Conservation (phyloP, 35 echinoderm and acorn worm genomes). For the Apostichopus californicus region DNA sequence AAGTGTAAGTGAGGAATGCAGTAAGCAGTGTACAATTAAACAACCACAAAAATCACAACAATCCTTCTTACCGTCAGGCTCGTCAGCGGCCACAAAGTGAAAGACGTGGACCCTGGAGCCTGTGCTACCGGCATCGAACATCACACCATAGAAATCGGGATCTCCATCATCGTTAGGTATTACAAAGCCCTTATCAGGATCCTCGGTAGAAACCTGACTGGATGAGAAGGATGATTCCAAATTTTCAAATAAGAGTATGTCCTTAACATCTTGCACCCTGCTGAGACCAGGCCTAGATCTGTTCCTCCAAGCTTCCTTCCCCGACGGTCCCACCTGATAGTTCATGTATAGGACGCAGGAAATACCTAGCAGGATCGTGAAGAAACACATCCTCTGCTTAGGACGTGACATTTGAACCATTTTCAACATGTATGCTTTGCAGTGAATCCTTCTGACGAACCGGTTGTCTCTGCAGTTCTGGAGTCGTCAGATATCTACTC, state of each 20-base stretch:
- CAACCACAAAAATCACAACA: neutral
- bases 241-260: neutral
- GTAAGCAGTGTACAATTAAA: too few species aligned
- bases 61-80: neutral
- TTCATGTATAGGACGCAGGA: slow-evolving; percentile 8
- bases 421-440: neutral
- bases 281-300: neutral
- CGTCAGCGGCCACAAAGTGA: slow-evolving; percentile 58
- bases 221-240: neutral
- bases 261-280: neutral
- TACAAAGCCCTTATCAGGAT: neutral
- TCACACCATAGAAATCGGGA: slow-evolving; percentile 88
- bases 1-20: too few species aligned
- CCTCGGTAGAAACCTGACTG: neutral
- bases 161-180: slow-evolving; percentile 14
- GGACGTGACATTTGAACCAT: slow-evolving; percentile 25
- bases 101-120: slow-evolving; percentile 91
- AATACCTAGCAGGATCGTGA: neutral
- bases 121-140: slow-evolving; percentile 98
- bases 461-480: too few species aligned
- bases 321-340: neutral
- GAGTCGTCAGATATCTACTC: too few species aligned
- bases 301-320: neutral
- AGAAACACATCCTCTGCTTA: slow-evolving; percentile 4
- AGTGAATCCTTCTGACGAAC: too few species aligned